Base-by-base conservation (phyloP, 2,888 invertebrate genomes). In the Eupithecia pulchellata region DNA sequence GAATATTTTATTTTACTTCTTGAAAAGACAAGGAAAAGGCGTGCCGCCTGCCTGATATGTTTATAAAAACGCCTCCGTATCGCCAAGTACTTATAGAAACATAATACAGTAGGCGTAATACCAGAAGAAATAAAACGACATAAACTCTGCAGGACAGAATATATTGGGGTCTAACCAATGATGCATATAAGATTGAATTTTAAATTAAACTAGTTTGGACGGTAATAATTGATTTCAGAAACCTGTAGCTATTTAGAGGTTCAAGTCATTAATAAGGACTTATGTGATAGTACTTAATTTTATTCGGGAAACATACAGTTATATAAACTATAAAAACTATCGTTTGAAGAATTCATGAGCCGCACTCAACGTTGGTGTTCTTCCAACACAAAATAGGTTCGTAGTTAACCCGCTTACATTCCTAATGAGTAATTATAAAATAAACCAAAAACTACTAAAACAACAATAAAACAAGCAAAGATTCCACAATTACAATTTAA, bases 1-100 rank as follows among this genome's bases (percentile, higher is more conserved):
- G 34, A 47, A 69, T 61, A 67, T 69, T 73, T 66, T 64, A 67
- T 69, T 73, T 66, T 39, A 66, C 72, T 73, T 71, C 61, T 67
- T 69, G 66, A 69, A 52, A 69, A 55, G 71, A 78, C 78, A 70
- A 71, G 77, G 70, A 75, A 78, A 77, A 73, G 78, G 77, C 77
- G 77, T 70, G 63, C 9, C 74, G 66, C 64, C 57, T 34, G 73
- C 62, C 36, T 61, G 69, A 69, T 75, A 77, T 75, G 73, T 75
- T 62, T 74, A 67, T 72, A 75, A 78, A 77, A 77, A 74, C 66
- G 74, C 64, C 69, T 67, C 42, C 62, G 47, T 39, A 70, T 66
- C 72, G 73, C 71, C 74, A 77, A 77, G 72, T 68, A 52, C 60
- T 64, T 65, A 70, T 72, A 72, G 64, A 72, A 66, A 72, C 66